phyloP scores from a whole-genome alignment of 2,888 invertebrate species.

The Nymphalis c-album region DNA sequence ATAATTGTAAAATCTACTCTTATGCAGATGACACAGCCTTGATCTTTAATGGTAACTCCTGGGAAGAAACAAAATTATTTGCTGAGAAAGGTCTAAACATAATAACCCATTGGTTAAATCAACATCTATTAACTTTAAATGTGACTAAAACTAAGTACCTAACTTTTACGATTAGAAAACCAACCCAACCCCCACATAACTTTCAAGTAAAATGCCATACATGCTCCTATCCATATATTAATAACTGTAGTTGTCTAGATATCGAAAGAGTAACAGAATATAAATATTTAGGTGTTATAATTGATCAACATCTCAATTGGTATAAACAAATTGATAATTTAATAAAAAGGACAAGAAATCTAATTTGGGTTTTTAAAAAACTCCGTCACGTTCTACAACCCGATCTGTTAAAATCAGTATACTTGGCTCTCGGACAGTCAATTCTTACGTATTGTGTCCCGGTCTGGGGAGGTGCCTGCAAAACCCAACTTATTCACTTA shows the following conservation, averaged over 20 bases:
- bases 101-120: slow-evolving; percentile 5
- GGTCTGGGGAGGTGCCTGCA: slow-evolving; percentile 1
- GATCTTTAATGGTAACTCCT: slow-evolving; percentile 2
- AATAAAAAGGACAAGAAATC: slow-evolving; percentile 3
- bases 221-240: neutral
- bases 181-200: neutral
- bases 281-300: slow-evolving; percentile 2
- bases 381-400: slow-evolving; percentile 2
- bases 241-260: slow-evolving; percentile 1
- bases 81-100: slow-evolving; percentile 1
- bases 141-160: too few relatives aligned
- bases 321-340: slow-evolving; percentile 1
- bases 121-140: slow-evolving; percentile 11
- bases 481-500: slow-evolving; percentile 2
- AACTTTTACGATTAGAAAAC: slow-evolving; percentile 1
- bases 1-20: slow-evolving; percentile 8
- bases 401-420: slow-evolving; percentile 3
- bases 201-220: too few relatives aligned
- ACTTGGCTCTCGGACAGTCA: neutral
- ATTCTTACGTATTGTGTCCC: slow-evolving; percentile 1
- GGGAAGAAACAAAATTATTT: slow-evolving; percentile 3
- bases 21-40: slow-evolving; percentile 21
- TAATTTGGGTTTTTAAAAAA: slow-evolving; percentile 2
- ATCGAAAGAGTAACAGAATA: slow-evolving; percentile 1
- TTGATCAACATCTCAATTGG: slow-evolving; percentile 2